Evolutionary conservation across 2,113 vertebrate genomes (phyloP).

Genomic region (Himantopus leucocephalus): DNA sequence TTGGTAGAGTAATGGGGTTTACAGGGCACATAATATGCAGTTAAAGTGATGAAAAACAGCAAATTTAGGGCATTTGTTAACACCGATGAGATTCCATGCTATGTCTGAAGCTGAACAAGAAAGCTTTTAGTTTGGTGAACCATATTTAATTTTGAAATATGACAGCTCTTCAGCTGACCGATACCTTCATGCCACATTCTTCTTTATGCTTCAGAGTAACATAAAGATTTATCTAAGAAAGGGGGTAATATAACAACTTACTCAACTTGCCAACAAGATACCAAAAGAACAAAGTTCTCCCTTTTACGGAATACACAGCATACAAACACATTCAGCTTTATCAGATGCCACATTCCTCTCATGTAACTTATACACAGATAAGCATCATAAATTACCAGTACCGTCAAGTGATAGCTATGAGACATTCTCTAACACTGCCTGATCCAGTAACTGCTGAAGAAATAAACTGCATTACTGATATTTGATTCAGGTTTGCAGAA

Average conservation of each 20-base stretch:
- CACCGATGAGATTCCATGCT: not conserved
- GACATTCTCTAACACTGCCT: not conserved
- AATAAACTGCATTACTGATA: not conserved
- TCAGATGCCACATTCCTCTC: not conserved
- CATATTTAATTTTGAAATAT: slow-evolving; percentile 61
- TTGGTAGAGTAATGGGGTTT: slow-evolving; percentile 39
- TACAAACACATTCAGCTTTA: not conserved
- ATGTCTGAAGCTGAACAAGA: not conserved
- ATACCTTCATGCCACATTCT: not conserved
- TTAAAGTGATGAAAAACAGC: slow-evolving; percentile 18
- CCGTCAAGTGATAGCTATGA: not conserved
- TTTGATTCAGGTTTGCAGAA: not conserved
- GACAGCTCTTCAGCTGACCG: slow-evolving; percentile 15
- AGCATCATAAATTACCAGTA: not conserved
- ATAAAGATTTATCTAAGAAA: not conserved
- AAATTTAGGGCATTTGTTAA: slow-evolving; percentile 49
- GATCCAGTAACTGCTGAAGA: not conserved
- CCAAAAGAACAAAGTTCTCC: not conserved
- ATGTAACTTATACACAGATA: not conserved
- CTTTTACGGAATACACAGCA: not conserved
- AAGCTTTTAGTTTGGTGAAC: slow-evolving; percentile 73
- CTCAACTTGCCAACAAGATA: not conserved
- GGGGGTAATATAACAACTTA: not conserved
- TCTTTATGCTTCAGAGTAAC: not conserved
- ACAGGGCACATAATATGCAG: not conserved